Base-by-base conservation (phyloP, 2,113 vertebrate species). In the Blennius ocellaris region DNA sequence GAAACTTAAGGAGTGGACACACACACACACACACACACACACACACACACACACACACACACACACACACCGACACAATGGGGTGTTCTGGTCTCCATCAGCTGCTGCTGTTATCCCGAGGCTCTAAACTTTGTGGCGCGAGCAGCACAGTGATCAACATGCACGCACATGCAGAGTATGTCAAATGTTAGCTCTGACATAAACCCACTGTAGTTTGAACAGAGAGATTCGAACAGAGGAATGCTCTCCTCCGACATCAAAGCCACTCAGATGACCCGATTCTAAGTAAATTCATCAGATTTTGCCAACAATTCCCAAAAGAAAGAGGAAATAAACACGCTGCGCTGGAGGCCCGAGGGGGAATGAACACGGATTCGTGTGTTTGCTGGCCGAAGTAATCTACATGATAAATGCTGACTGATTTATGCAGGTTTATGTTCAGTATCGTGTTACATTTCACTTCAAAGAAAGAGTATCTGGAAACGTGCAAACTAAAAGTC, bases 81-180 rank as follows among this genome's bases (percentile, higher is more conserved):
- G 5, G 49, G 8, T 37, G 30, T 52, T 67, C 69, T 75, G 78
- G 52, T 73, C 65, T 82, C 47, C 15, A 58, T 77, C 55, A 52
- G 48, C 16, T 51, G 30, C 53, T 70, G 41, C 4, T 44, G 53
- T 17, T 78, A 16, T 72, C 84, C 79, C 3, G 53, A 73, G 79
- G 81, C 83, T 40, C 54, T 73, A 3, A 53, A 50, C 55, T 66
- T 30, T 30, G 14, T 41, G 16, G 63, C 44, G 60, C 64, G 61
- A 71, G 56, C 65, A 59, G 76, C 16, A 70, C 49, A 48, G 0
- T 3, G 73, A 78, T 64, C 74, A 77, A 81, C 89, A 78, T 81
- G 82, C 81, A 83, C 72, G 77, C 86, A 88, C 86, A 83, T 49
- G 84, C 78, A 85, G 71, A 77, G 61, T 64, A 62, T 76, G 80